Evolutionary conservation across 1,140 invertebrate species (phyloP).

Genomic region (Sarcophaga peregrina): DNA sequence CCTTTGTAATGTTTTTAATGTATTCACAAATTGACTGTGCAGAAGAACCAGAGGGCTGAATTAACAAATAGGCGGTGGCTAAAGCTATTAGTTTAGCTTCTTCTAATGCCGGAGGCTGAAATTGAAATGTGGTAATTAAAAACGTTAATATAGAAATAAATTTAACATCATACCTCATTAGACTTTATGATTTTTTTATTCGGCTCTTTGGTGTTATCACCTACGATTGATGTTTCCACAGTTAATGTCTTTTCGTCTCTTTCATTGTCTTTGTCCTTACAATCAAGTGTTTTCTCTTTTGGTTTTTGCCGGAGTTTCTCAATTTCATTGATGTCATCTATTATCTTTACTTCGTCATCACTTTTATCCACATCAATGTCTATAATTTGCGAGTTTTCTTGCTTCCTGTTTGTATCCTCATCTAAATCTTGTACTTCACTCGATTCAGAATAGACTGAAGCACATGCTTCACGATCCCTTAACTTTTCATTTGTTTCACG

Average conservation of each 20-base stretch:
- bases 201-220: neutral
- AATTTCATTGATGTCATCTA: conserved; percentile 66
- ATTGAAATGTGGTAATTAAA: conserved; percentile 4
- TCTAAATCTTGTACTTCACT: conserved; percentile 33
- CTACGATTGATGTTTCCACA: neutral
- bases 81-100: conserved; percentile 81
- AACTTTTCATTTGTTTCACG: conserved; percentile 55
- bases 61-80: conserved; percentile 85
- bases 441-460: conserved; percentile 35
- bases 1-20: conserved; percentile 75
- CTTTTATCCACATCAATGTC: conserved; percentile 37
- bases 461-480: conserved; percentile 30
- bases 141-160: neutral
- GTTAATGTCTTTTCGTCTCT: neutral
- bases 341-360: conserved; percentile 59
- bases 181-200: neutral
- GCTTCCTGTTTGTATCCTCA: neutral
- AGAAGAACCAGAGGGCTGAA: conserved; percentile 88
- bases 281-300: conserved; percentile 52
- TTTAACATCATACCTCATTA: neutral
- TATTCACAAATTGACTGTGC: conserved; percentile 88
- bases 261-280: neutral
- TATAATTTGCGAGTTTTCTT: conserved; percentile 21
- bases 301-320: conserved; percentile 68
- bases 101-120: conserved; percentile 61